Conservation (phyloP, 2,888 invertebrate genomes). For the Morpho helenor region DNA sequence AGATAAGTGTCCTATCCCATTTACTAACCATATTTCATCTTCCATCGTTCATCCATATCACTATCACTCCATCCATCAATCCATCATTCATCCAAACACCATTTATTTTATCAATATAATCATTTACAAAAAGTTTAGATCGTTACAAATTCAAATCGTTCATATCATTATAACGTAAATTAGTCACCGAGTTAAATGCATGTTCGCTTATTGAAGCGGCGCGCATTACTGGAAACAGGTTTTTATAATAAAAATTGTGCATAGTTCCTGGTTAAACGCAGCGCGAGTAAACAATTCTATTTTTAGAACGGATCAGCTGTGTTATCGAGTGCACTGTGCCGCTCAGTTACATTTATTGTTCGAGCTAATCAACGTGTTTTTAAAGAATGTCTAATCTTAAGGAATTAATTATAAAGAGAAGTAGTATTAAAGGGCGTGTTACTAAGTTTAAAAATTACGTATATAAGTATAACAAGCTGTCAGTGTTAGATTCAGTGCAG, state of each 20-base stretch:
- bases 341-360: not conserved
- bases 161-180: not conserved
- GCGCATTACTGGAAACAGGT: not conserved
- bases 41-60: slow-evolving; percentile 3
- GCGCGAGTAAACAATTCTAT: not conserved
- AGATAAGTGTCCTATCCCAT: slow-evolving; percentile 2
- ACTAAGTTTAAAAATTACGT: slow-evolving; percentile 10
- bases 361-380: not conserved
- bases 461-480: not conserved
- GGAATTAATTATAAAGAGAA: slow-evolving; percentile 3
- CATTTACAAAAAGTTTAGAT: not conserved
- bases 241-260: not conserved
- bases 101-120: not conserved
- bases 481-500: too few relatives aligned
- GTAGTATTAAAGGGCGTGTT: slow-evolving; percentile 7
- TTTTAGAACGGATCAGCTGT: not conserved
- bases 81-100: too few relatives aligned
- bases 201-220: not conserved
- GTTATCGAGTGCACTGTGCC: not conserved
- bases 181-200: not conserved
- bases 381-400: not conserved
- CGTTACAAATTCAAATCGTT: not conserved
- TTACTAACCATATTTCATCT: not conserved
- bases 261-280: not conserved
- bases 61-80: too few relatives aligned